Evolutionary conservation across 2,797 vertebrate genomes (phyloP), one percentile per base, ranked within the genome.

Genomic region (Carapus acus): DNA sequence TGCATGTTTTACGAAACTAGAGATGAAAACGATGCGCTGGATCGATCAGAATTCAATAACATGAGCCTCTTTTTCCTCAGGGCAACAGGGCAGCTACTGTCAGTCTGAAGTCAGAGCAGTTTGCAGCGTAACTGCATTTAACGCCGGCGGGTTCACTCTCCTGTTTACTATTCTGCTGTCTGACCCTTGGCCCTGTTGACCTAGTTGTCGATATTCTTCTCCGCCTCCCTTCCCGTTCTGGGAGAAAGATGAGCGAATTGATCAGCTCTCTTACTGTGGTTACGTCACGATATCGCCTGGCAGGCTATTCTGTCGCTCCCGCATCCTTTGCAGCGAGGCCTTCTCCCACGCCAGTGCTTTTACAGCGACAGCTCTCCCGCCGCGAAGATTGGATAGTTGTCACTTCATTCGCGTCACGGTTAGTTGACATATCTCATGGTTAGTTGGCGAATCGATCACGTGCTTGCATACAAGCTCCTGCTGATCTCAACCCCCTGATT

Each of bases 241-340:
- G 61, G 45, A 34, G 48, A 62, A 60, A 41, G 20, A 64, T 24
- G 58, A 43, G 52, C 74, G 68, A 69, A 71, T 41, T 24, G 38
- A 39, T 58, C 58, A 42, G 36, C 45, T n/a, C 43, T 67, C 31
- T 54, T 20, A 27, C 40, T 49, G 38, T 4, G 21, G 37, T 45
- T 43, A 22, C 37, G 45, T 57, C 51, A 27, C 58, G 34, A 50
- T 11, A 21, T 58, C 54, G 39, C 45, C 58, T 36, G 54, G 34
- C n/a, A 46, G 14, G 3, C 12, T 13, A 31, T 22, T 29, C 37
- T 42, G n/a, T 1, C 14, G 45, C 21, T 54, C 5, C 29, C 57
- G 63, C 14, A 11, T 8, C 21, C 39, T 39, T 17, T 29, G 33
- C 3, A 7, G 21, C 1, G 27, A 5, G 24, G 21, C 20, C 16